These are phyloP conservation scores for Thysanoteuthis rhombus DNA, from an alignment of 2,888 invertebrate genomes.

Conservation along the genomic window DNA sequence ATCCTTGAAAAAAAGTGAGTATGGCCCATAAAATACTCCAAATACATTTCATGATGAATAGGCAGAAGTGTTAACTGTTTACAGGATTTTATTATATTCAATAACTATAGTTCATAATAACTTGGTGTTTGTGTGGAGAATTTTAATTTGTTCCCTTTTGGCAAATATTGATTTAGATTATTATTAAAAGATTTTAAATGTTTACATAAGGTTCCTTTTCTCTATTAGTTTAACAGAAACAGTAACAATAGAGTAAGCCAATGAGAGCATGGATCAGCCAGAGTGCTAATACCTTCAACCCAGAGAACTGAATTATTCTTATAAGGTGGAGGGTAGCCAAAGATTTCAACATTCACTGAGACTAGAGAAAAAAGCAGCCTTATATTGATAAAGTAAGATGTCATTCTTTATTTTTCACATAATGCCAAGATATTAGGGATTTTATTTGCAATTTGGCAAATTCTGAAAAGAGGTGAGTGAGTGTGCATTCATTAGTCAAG, in stretches of 20 bases:
- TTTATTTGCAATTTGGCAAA: not conserved
- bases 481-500: conserved; percentile 12
- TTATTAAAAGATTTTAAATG: too few species aligned
- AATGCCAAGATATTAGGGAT: not conserved
- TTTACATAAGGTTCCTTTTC: too few species aligned
- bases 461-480: not conserved
- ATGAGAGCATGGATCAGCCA: not conserved
- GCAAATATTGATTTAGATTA: too few species aligned
- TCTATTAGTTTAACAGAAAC: too few species aligned
- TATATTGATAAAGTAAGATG: not conserved
- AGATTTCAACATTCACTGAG: not conserved
- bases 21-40: too few species aligned
- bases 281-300: not conserved
- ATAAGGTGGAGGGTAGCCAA: not conserved
- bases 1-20: too few species aligned
- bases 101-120: too few species aligned
- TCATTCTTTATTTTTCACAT: not conserved
- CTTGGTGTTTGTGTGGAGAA: too few species aligned
- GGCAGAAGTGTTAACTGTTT: too few species aligned
- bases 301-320: not conserved
- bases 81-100: too few species aligned
- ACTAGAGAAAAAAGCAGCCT: not conserved
- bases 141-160: too few species aligned
- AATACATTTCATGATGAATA: too few species aligned
- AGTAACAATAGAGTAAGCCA: not conserved